Conservation (phyloP, 2,888 invertebrate species). For the Harpagoxenus sublaevis region DNA sequence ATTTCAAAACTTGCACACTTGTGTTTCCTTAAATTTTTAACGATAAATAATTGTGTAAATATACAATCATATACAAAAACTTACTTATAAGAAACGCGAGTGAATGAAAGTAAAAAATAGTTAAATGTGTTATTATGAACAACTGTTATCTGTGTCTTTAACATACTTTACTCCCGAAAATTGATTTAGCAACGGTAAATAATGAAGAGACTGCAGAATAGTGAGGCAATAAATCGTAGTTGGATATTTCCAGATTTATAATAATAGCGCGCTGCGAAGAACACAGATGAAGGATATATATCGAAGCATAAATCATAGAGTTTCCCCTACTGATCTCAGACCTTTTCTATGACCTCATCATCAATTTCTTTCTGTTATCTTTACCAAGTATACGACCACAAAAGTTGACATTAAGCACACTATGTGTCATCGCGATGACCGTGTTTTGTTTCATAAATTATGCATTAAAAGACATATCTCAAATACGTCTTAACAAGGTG, state of each 20-base stretch:
- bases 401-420: slow-evolving; percentile 37
- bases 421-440: slow-evolving; percentile 7
- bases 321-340: slow-evolving; percentile 30
- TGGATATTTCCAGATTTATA: slow-evolving; percentile 37
- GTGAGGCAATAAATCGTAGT: slow-evolving; percentile 12
- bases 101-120: not conserved
- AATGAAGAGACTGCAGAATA: slow-evolving; percentile 23
- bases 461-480: slow-evolving; percentile 7
- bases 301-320: slow-evolving; percentile 38
- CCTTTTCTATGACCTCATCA: slow-evolving; percentile 38
- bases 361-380: slow-evolving; percentile 52
- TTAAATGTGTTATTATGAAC: not conserved
- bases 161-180: not conserved
- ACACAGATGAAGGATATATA: slow-evolving; percentile 15
- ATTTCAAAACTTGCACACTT: slow-evolving; percentile 1
- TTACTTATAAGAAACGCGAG: not conserved
- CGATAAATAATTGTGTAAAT: not conserved
- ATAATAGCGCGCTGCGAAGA: slow-evolving; percentile 18
- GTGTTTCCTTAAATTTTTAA: not conserved
- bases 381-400: not conserved
- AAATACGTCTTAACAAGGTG: not conserved
- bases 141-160: not conserved
- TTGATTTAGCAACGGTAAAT: slow-evolving; percentile 12
- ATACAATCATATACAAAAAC: not conserved
- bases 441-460: slow-evolving; percentile 8